Percentiles rank a stretch among this genome's conserved stretches.
Conservation (phyloP, 1,140 invertebrate genomes). For the Schmidtea mediterranea region DNA sequence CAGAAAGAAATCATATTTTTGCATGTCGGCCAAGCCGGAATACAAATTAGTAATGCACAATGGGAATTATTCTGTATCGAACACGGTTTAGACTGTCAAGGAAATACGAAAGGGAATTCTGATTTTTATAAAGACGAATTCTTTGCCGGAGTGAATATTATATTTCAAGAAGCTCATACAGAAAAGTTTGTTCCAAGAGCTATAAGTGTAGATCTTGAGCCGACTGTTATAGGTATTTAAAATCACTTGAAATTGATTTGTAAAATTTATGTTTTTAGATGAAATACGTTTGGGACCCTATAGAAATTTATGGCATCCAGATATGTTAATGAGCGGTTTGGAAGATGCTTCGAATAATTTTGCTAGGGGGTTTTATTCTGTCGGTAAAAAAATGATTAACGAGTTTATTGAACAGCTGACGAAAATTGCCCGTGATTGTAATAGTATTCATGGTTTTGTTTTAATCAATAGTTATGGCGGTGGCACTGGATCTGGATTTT, state of each 20-base stretch:
- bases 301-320: slow-evolving; percentile 19
- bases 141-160: slow-evolving; percentile 33
- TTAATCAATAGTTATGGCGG: not conserved
- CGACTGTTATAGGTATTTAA: slow-evolving; percentile 14
- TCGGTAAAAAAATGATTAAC: slow-evolving; percentile 32
- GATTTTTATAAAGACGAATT: too few relatives aligned
- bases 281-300: slow-evolving; percentile 13
- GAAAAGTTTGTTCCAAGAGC: slow-evolving; percentile 18
- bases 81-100: slow-evolving; percentile 62
- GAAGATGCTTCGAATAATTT: slow-evolving; percentile 30
- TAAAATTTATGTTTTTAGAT: slow-evolving; percentile 4
- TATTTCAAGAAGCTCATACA: slow-evolving; percentile 5
- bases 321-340: slow-evolving; percentile 19
- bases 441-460: slow-evolving; percentile 2
- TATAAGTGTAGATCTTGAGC: slow-evolving; percentile 19
- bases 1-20: slow-evolving; percentile 43
- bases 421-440: slow-evolving; percentile 9
- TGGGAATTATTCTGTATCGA: slow-evolving; percentile 61
- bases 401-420: slow-evolving; percentile 13
- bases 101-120: slow-evolving; percentile 14
- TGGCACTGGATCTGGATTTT: slow-evolving; percentile 1
- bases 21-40: slow-evolving; percentile 58
- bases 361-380: slow-evolving; percentile 34
- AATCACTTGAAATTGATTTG: too few relatives aligned
- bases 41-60: slow-evolving; percentile 53